phyloP scores from a whole-genome alignment of 1,140 invertebrate species.

The Pseudobourletiella spinata region DNA sequence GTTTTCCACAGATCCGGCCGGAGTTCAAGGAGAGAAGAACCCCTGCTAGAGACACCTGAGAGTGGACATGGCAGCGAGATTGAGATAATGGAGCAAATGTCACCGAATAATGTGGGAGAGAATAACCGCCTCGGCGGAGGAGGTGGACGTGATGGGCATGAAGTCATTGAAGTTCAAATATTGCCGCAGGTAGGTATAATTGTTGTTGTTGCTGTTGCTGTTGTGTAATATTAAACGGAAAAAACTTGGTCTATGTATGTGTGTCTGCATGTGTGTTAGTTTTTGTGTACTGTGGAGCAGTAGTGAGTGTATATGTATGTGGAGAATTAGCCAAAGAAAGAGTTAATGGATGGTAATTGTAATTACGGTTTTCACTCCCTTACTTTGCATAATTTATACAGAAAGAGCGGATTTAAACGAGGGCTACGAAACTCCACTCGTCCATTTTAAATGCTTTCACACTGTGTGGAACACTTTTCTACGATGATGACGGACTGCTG shows the following conservation, averaged over 20 bases:
- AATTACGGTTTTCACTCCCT: not conserved
- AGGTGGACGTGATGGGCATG: constrained; percentile 45
- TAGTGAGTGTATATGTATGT: not conserved
- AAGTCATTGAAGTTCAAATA: constrained; percentile 86
- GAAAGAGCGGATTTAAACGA: not conserved
- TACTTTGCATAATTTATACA: not conserved
- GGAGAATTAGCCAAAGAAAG: not conserved
- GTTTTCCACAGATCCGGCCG: constrained; percentile 23
- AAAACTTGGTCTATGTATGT: too few species aligned
- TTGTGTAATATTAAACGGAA: too few species aligned
- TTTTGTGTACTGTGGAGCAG: too few species aligned
- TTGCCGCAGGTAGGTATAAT: constrained; percentile 52
- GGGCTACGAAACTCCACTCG: too few species aligned
- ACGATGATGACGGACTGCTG: not conserved
- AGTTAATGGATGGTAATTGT: not conserved
- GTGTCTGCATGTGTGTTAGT: too few species aligned
- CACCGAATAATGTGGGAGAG: constrained; percentile 13
- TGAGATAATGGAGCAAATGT: constrained; percentile 27
- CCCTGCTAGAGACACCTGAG: constrained; percentile 33
- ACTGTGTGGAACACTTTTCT: not conserved
- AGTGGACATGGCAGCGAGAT: constrained; percentile 27
- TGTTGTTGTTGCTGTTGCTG: too few species aligned
- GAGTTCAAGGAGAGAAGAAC: constrained; percentile 27
- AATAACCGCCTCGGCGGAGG: constrained; percentile 9
- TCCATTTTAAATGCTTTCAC: not conserved